Base-by-base conservation (phyloP, 2,113 vertebrate species). In the Leptocoma aspasia region DNA sequence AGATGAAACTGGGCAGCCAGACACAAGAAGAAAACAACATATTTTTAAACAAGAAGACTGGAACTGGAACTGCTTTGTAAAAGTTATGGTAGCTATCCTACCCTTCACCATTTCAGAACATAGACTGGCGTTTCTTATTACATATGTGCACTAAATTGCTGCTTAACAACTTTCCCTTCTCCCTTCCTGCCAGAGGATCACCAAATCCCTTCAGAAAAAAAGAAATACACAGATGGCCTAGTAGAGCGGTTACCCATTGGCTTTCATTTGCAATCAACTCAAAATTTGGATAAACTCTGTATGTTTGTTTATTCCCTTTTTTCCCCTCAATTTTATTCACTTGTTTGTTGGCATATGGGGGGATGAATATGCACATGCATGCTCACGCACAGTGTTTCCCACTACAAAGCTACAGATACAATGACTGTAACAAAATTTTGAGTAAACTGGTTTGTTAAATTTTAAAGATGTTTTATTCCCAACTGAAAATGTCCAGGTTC, bases 311-410 rank as follows among this genome's bases (percentile, higher is more conserved):
- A 77, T 88, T 63, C 14, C n/a, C n/a, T 45, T 64, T 77, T 69
- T 27, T 41, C 68, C 47, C 53, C 22, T 63, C 41, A 41, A 72
- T 92, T 92, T 93, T 88, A 66, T 69, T 65, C 85, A 77, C 35
- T 90, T 83, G 35, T 60, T 77, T 86, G 57, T 82, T 93, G 69
- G 45, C 53, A 22, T 47, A 28, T 39, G 37, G 4, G 17, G 27
- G 53, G 65, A 84, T 52, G 21, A 17, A 54, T 31, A 49, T 14
- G 11, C 21, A 27, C 57, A 37, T 6, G 15, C 5, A 9, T 0
- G 1, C 0, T 0, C 15, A 16, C 0, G 0, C n/a, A 35, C 13
- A 21, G 30, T 69, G 45, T 60, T 80, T 85, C 33, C 45, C 10
- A 22, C 24, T 89, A 22, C 50, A 89, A 79, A 89, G 35, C 30